Base-by-base conservation (phyloP, 2,113 vertebrate genomes). In the Vidua macroura region DNA sequence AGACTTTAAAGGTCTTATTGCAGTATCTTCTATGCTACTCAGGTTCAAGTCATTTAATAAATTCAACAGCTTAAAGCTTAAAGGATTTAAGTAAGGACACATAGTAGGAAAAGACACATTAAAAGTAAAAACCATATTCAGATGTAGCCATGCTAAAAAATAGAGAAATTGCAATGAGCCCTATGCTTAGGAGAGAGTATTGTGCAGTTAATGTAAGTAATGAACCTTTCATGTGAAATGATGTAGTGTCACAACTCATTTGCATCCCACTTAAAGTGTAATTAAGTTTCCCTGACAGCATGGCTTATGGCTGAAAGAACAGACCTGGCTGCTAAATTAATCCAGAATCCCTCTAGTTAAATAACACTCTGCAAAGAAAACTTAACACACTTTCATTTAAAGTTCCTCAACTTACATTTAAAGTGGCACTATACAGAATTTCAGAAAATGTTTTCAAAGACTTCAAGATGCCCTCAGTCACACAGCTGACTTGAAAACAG, bases 201-300 rank as follows among this genome's bases (percentile, higher is more conserved):
- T 96, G 97, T 97, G 94, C 91, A 91, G 97, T 96, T 98, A 97
- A 98, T 96, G 91, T 98, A 98, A 98, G 97, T 98, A 98, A 98
- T 98, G 98, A 98, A 98, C 97, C 97, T 98, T 98, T 98, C 98
- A 97, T 97, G 97, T 98, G 98, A 98, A 98, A 98, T 98, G 97
- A 98, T 98, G 97, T 97, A 97, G 97, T 98, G 98, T 98, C 98
- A 98, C 98, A 98, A 98, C 96, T 98, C 98, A 98, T 98, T 98
- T 98, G 97, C 98, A 98, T 98, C 97, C 97, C 97, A 98, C 98
- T 98, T 98, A 98, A 98, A 98, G 94, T 98, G 96, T 98, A 98
- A 98, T 98, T 98, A 98, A 98, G 97, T 98, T 98, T 98, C 96
- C 96, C 97, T 98, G 98, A 98, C 98, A 98, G 97, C 96, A 92